These are phyloP conservation scores for Otus scops DNA, from an alignment of 2,797 vertebrate genomes.

Conservation along the genomic window DNA sequence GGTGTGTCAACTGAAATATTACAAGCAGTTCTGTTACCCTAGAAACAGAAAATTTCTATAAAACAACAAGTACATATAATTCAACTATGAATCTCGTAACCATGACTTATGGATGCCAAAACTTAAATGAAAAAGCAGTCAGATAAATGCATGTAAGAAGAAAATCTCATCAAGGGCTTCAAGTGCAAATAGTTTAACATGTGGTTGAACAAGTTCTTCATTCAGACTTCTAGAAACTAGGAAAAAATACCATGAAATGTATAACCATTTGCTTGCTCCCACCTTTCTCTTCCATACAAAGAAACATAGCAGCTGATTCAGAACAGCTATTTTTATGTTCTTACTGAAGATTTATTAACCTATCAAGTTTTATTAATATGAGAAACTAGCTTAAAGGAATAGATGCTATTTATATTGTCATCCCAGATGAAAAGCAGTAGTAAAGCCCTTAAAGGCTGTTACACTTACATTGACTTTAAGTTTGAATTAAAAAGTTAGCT, in stretches of 20 bases:
- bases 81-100: not conserved
- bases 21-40: not conserved
- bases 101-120: not conserved
- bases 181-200: not conserved
- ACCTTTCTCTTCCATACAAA: not conserved
- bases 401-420: not conserved
- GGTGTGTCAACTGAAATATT: not conserved
- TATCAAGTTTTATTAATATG: not conserved
- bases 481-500: not conserved
- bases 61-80: not conserved
- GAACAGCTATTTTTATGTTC: not conserved
- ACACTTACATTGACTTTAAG: not conserved
- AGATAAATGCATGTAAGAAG: not conserved
- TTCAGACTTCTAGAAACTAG: not conserved
- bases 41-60: not conserved
- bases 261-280: not conserved
- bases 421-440: not conserved
- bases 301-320: not conserved
- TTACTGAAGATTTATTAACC: not conserved
- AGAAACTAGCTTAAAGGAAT: not conserved
- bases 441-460: not conserved
- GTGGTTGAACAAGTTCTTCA: not conserved
- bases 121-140: not conserved
- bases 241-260: not conserved
- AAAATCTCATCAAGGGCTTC: not conserved